A percentile compares a stretch with the other conserved stretches of the same genome.
phyloP scores from a whole-genome alignment of 2,797 vertebrate genomes.

The Falco rusticolus region DNA sequence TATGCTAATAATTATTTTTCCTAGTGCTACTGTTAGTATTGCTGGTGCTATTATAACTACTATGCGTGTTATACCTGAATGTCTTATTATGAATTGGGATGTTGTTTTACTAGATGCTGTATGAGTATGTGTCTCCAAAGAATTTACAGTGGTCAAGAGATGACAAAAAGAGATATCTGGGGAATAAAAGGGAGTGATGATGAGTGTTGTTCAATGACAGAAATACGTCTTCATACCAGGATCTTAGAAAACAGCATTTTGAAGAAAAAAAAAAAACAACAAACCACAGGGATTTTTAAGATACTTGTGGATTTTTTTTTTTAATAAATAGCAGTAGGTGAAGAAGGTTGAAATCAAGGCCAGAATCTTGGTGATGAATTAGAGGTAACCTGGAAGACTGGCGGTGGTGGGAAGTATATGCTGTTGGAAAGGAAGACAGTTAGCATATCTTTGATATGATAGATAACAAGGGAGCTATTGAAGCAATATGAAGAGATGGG shows the following conservation, averaged over 20 bases:
- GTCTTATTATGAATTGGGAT: background rate
- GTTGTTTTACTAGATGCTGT: background rate
- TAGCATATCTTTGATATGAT: conserved; percentile 22
- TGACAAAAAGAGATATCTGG: background rate
- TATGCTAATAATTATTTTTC: background rate
- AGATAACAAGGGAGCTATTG: background rate
- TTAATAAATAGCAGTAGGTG: background rate
- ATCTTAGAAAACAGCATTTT: background rate
- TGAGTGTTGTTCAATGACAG: background rate
- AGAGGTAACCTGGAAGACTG: background rate
- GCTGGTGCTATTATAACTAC: background rate
- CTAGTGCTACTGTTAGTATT: background rate
- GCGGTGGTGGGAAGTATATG: no score
- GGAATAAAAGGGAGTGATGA: background rate
- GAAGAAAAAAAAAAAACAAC: background rate
- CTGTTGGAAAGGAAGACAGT: background rate
- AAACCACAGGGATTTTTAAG: background rate
- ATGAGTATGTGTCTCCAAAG: background rate
- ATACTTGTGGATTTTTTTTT: background rate
- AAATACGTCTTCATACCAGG: background rate
- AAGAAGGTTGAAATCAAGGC: background rate
- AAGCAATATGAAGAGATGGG: background rate
- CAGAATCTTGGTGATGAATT: background rate
- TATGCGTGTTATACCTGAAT: background rate
- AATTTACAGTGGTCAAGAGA: background rate